Percentiles rank a stretch among this genome's conserved stretches.
These are phyloP conservation scores for Oryctes rhinoceros DNA, from an alignment of 1,140 invertebrate genomes.

Conservation along the genomic window DNA sequence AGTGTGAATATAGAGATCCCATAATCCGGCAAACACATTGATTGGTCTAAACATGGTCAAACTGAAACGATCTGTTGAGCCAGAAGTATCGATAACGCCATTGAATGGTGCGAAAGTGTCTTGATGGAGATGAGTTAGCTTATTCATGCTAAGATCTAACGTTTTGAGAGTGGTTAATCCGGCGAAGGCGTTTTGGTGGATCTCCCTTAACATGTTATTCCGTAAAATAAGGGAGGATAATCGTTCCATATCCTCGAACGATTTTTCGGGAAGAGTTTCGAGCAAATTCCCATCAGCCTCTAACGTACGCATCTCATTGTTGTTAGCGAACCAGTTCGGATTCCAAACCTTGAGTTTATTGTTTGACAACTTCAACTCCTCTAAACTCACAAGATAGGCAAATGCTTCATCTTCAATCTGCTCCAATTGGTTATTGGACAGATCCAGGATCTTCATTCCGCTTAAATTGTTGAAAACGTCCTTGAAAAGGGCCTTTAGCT, in stretches of 20 bases:
- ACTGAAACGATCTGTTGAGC: background rate
- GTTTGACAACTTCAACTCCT: background rate
- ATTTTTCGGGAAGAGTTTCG: background rate
- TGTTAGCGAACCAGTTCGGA: background rate
- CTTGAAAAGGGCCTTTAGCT: background rate
- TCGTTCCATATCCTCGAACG: background rate
- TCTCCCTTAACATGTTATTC: background rate
- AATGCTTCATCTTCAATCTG: background rate
- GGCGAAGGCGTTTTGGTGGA: background rate
- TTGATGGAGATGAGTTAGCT: background rate
- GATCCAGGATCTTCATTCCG: background rate
- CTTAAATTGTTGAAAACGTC: background rate
- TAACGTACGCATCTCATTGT: background rate
- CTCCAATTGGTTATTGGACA: background rate
- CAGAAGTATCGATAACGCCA: background rate
- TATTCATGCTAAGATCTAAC: background rate
- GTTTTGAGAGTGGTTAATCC: background rate
- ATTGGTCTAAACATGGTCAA: background rate
- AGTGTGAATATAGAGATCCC: background rate
- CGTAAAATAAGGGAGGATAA: background rate
- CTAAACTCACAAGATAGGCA: background rate
- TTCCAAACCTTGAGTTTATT: conserved; percentile 5
- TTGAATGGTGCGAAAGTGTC: conserved; percentile 1
- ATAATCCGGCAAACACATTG: background rate
- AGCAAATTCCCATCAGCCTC: background rate